Percentiles rank a stretch among this genome's conserved stretches.
Evolutionary conservation across 2,888 invertebrate species (phyloP).

Genomic region (Elmis aenea): DNA sequence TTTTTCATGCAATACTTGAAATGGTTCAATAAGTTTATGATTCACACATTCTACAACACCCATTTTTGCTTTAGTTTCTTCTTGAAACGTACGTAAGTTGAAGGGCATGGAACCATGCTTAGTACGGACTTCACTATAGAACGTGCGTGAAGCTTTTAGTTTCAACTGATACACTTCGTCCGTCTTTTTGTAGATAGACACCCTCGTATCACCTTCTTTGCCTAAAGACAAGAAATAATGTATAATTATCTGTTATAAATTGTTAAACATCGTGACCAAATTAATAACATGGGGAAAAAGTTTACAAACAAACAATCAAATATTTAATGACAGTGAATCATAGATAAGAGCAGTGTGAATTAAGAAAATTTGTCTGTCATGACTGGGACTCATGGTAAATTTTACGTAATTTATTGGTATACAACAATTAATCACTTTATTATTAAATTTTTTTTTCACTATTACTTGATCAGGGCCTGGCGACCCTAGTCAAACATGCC

Average conservation of each 20-base stretch:
- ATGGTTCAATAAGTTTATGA: conserved; percentile 96
- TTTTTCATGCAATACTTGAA: conserved; percentile 85
- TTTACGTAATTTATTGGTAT: too few relatives aligned
- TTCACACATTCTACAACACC: conserved; percentile 97
- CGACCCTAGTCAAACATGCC: too few relatives aligned
- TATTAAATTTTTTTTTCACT: too few relatives aligned
- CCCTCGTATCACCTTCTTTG: conserved; percentile 88
- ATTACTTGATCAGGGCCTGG: too few relatives aligned
- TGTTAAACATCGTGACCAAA: too few relatives aligned
- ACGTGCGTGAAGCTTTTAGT: conserved; percentile 91
- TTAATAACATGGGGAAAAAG: too few relatives aligned
- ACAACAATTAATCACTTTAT: too few relatives aligned
- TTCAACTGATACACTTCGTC: conserved; percentile 96
- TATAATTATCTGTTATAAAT: not conserved
- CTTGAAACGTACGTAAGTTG: conserved; percentile 89
- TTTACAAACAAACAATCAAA: too few relatives aligned
- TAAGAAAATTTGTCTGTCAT: too few relatives aligned
- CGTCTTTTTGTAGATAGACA: conserved; percentile 97
- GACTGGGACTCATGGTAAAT: too few relatives aligned
- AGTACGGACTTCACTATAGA: conserved; percentile 81
- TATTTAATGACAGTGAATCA: too few relatives aligned
- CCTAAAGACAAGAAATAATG: conserved; percentile 49
- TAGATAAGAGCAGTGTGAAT: too few relatives aligned
- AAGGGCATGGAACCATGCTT: conserved; percentile 97
- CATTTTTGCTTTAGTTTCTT: conserved; percentile 96